phyloP scores from a whole-genome alignment of 2,888 invertebrate genomes.

The Xylota segnis region DNA sequence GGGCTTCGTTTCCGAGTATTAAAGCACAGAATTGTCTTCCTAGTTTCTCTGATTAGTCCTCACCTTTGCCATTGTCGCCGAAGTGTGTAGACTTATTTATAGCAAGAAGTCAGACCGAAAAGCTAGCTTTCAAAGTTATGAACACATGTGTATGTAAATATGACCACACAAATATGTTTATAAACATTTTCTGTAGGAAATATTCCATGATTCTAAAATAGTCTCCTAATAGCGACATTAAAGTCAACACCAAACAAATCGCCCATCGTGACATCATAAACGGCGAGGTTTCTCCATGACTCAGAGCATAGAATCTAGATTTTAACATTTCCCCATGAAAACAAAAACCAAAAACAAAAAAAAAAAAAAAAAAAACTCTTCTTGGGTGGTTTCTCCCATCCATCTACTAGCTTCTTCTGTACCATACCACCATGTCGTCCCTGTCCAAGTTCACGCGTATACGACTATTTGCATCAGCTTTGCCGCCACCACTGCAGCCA shows the following conservation, averaged over 20 bases:
- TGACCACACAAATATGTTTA: too few relatives aligned
- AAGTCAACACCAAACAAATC: constrained; percentile 10
- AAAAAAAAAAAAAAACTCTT: neutral
- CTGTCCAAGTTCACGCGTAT: constrained; percentile 54
- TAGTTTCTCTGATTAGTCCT: too few relatives aligned
- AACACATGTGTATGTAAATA: too few relatives aligned
- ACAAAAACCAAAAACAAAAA: neutral
- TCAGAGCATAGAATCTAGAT: constrained; percentile 42
- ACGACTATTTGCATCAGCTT: constrained; percentile 61
- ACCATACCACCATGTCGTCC: neutral
- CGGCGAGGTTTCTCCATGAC: constrained; percentile 36
- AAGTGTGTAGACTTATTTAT: too few relatives aligned
- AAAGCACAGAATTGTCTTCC: too few relatives aligned
- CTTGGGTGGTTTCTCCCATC: constrained; percentile 50
- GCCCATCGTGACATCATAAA: constrained; percentile 32
- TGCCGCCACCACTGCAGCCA: constrained; percentile 11
- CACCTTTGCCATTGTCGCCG: too few relatives aligned
- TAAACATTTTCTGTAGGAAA: neutral
- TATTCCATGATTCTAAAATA: neutral
- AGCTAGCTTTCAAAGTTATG: too few relatives aligned
- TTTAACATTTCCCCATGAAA: constrained; percentile 8
- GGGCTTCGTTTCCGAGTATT: too few relatives aligned
- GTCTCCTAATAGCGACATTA: neutral
- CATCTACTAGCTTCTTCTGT: constrained; percentile 34
- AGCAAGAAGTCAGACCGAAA: too few relatives aligned